Evolutionary conservation across 2,888 invertebrate species (phyloP).

Genomic region (Epirrhoe alternata): DNA sequence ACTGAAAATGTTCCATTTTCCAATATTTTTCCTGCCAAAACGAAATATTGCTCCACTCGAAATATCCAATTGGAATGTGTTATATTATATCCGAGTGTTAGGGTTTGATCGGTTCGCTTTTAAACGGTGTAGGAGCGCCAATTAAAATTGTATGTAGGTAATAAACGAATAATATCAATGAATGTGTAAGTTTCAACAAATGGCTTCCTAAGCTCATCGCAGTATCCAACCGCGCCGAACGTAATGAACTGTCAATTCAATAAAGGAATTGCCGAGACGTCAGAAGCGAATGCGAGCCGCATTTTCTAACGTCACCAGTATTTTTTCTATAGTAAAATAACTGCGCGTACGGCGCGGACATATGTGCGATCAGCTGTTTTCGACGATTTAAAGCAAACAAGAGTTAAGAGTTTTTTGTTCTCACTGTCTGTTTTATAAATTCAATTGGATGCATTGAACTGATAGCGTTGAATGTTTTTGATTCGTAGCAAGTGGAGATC

Average conservation of each 20-base stretch:
- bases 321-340: no score
- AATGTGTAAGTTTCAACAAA: not conserved
- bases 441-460: not conserved
- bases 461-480: not conserved
- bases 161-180: not conserved
- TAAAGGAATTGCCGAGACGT: no score
- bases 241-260: no score
- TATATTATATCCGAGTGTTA: slow-evolving; percentile 13
- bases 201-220: no score
- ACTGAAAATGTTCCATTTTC: slow-evolving; percentile 29
- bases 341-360: no score
- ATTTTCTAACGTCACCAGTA: no score
- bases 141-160: slow-evolving; percentile 6
- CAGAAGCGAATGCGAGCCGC: no score
- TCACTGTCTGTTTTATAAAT: not conserved
- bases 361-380: no score
- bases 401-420: not conserved
- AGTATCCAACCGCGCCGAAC: no score
- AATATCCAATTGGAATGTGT: slow-evolving; percentile 25
- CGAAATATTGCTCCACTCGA: slow-evolving; percentile 21
- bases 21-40: slow-evolving; percentile 25
- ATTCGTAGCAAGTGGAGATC: no score
- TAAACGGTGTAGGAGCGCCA: slow-evolving; percentile 7
- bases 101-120: slow-evolving; percentile 17
- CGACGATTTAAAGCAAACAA: no score